Evolutionary conservation across 2,888 invertebrate species (phyloP), one percentile per base, ranked within the genome.

Genomic region (Mechanitis messenoides): DNA sequence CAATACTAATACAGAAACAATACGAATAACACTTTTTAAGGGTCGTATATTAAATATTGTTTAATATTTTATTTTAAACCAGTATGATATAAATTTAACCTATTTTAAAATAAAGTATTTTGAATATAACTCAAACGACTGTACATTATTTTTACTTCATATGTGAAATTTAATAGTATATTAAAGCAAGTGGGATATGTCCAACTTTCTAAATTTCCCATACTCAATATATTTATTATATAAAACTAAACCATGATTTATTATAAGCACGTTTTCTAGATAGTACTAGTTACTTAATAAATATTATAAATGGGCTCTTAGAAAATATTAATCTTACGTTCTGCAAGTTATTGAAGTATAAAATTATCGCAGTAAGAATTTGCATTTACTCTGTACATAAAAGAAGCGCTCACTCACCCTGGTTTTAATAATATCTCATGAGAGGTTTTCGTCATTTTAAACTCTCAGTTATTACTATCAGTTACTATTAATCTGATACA

Each of bases 271-370:
- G 31, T 3, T 11, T 28, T 9, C 31, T 28, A 31, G 50, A 50
- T 50, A 50, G 31, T 9, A 50, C 28, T 50, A 50, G 50, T 50
- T n/a, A 50, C 31, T 28, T 50, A 28, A 50, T 31, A 50, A 50
- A 50, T 50, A 42, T 42, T 42, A 50, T 31, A 50, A 31, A 50
- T 31, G 31, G 6, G 50, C 50, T 31, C 50, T 56, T 38, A 61
- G 59, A 61, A 45, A 53, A 38, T 45, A 64, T 64, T 64, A 61
- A 64, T 61, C 56, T 61, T 59, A 55, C 46, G 28, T 45, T 45
- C 53, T 35, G 35, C 33, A 59, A 55, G 56, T 47, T 45, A 45
- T 56, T 61, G 55, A 56, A 61, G 45, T 59, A 46, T 54, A 61
- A 55, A 64, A 56, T 38, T 20, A 55, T 56, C 53, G 45, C 7